Percentiles rank a stretch among this genome's conserved stretches.
Conservation (phyloP, 2,797 vertebrate genomes). For the Sebastes trivittatus region DNA sequence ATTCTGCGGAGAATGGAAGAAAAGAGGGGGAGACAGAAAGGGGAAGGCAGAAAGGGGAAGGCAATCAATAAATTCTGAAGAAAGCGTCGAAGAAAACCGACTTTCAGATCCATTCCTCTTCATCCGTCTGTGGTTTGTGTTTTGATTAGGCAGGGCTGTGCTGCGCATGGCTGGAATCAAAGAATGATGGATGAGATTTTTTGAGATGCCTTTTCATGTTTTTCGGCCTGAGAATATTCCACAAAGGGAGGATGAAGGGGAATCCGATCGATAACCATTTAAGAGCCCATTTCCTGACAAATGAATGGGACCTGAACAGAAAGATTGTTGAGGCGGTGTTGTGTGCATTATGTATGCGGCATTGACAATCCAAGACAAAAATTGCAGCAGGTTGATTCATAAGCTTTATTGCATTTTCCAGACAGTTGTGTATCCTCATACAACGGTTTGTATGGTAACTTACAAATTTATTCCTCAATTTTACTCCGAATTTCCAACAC, state of each 20-base stretch:
- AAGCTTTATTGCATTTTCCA: not conserved
- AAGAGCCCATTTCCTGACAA: constrained; percentile 14
- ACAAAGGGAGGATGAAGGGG: constrained; percentile 10
- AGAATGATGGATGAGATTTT: constrained; percentile 53
- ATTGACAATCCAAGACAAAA: too few relatives aligned
- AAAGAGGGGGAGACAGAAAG: constrained; percentile 12
- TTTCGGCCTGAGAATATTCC: constrained; percentile 12
- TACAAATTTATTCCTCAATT: too few relatives aligned
- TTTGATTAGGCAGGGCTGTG: constrained; percentile 46
- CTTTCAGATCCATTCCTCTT: constrained; percentile 62
- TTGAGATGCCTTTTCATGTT: constrained; percentile 27
- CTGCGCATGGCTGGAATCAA: constrained; percentile 44
- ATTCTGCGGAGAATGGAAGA: too few relatives aligned
- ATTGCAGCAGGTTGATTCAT: not conserved
- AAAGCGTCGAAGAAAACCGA: constrained; percentile 41
- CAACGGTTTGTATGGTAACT: too few relatives aligned
- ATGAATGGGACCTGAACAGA: constrained; percentile 18
- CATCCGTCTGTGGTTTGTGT: constrained; percentile 45
- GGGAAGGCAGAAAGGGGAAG: constrained; percentile 30
- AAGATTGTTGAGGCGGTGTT: not conserved
- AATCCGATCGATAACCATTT: constrained; percentile 40
- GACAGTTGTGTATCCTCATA: too few relatives aligned
- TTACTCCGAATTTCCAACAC: too few relatives aligned
- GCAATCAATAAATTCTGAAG: constrained; percentile 71
- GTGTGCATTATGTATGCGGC: not conserved